A percentile compares a stretch with the other conserved stretches of the same genome.
These are phyloP conservation scores for Rhodeus uyekii DNA, from an alignment of 2,797 vertebrate genomes.

Conservation along the genomic window DNA sequence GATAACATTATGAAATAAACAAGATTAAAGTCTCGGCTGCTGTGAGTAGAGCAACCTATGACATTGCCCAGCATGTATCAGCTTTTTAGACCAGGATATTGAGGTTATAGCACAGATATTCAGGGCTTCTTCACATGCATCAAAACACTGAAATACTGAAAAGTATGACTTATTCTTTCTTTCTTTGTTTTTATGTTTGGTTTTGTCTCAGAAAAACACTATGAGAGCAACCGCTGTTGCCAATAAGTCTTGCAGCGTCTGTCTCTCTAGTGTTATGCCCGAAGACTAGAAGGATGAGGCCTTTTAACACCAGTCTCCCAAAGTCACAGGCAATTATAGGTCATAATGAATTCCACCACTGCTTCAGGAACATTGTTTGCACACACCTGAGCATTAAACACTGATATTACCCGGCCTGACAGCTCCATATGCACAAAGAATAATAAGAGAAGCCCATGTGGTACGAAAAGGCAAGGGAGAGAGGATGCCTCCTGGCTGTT, in stretches of 20 bases:
- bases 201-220: conserved; percentile 4
- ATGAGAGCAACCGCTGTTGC: not conserved
- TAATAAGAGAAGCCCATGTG: conserved; percentile 20
- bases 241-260: conserved; percentile 17
- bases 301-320: conserved; percentile 45
- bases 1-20: conserved; percentile 26
- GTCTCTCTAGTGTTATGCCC: conserved; percentile 5
- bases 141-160: not conserved
- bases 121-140: not conserved
- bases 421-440: conserved; percentile 43
- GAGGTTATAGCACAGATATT: not conserved
- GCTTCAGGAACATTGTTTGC: conserved; percentile 56
- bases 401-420: conserved; percentile 60
- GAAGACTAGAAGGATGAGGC: conserved; percentile 41
- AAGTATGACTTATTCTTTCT: conserved; percentile 9
- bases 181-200: conserved; percentile 23
- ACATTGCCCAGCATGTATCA: not conserved
- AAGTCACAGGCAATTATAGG: conserved; percentile 61
- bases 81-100: not conserved
- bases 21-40: not conserved
- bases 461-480: conserved; percentile 23
- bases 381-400: conserved; percentile 54
- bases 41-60: not conserved
- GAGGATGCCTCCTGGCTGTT: conserved; percentile 35
- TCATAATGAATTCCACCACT: conserved; percentile 61